Conservation (phyloP, 2,888 invertebrate species). For the Polyploca ridens region DNA sequence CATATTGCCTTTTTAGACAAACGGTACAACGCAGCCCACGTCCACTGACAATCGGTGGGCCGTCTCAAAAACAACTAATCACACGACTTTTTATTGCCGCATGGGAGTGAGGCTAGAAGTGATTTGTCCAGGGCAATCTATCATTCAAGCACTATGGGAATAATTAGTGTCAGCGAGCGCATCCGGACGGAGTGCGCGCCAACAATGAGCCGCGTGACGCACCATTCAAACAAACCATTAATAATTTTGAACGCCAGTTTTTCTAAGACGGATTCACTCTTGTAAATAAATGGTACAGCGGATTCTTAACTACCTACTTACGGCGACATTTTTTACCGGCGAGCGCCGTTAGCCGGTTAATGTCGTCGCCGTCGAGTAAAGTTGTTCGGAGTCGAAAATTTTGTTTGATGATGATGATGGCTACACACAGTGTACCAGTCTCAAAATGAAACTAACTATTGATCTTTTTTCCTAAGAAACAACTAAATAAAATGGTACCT, state of each 20-base stretch:
- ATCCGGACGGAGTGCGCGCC: slow-evolving; percentile 77
- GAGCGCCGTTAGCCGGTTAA: slow-evolving; percentile 64
- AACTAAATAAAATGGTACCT: too few species aligned
- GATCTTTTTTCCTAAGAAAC: too few species aligned
- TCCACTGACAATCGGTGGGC: slow-evolving; percentile 66
- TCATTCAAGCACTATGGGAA: slow-evolving; percentile 82
- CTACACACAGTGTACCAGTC: not conserved
- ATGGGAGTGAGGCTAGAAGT: slow-evolving; percentile 72
- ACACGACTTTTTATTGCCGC: slow-evolving; percentile 73
- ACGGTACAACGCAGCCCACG: slow-evolving; percentile 65
- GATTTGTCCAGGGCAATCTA: slow-evolving; percentile 83
- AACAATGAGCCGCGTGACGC: slow-evolving; percentile 80
- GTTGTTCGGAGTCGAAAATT: slow-evolving; percentile 27
- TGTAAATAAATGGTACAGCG: slow-evolving; percentile 81
- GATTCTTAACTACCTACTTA: slow-evolving; percentile 81
- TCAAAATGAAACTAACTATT: too few species aligned
- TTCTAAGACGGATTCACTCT: slow-evolving; percentile 79
- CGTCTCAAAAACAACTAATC: slow-evolving; percentile 71
- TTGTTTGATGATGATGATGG: not conserved
- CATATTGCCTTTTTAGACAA: slow-evolving; percentile 70
- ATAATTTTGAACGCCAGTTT: slow-evolving; percentile 81
- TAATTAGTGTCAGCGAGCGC: slow-evolving; percentile 83
- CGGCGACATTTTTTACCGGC: slow-evolving; percentile 74
- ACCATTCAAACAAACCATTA: slow-evolving; percentile 84
- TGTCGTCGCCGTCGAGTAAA: slow-evolving; percentile 38